These are phyloP conservation scores for Lanistes nyassanus DNA, from an alignment of 1,140 invertebrate genomes.

Conservation along the genomic window DNA sequence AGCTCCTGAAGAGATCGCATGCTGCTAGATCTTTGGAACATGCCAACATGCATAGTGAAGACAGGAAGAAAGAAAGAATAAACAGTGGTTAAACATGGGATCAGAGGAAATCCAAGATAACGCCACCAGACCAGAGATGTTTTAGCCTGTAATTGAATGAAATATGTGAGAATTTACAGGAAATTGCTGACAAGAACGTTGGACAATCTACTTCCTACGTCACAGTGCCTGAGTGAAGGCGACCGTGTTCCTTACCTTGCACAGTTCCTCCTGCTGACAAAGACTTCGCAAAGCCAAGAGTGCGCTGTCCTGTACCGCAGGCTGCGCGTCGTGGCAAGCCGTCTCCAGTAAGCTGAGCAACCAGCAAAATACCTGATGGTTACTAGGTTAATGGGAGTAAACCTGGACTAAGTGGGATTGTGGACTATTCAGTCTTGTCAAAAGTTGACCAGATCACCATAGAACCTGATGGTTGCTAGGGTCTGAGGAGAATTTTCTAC, in stretches of 20 bases:
- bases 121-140: neutral
- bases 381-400: no score
- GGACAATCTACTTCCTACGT: neutral
- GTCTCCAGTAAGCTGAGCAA: slow-evolving; percentile 56
- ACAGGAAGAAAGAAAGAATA: no score
- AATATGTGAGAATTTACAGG: neutral
- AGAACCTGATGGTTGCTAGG: no score
- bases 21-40: no score
- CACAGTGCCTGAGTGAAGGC: neutral
- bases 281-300: slow-evolving; percentile 54
- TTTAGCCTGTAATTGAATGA: neutral
- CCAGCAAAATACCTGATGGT: neutral
- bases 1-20: neutral
- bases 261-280: slow-evolving; percentile 47
- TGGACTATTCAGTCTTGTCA: no score
- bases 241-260: slow-evolving; percentile 38
- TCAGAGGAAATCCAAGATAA: neutral
- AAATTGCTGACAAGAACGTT: neutral
- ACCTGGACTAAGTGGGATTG: no score
- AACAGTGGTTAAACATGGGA: no score
- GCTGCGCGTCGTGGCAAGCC: slow-evolving; percentile 56
- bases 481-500: no score
- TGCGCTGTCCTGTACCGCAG: slow-evolving; percentile 57
- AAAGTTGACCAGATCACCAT: no score
- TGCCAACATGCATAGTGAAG: no score